These are phyloP conservation scores for Cinclus mexicanus DNA, from an alignment of 2,113 vertebrate genomes.

Conservation along the genomic window DNA sequence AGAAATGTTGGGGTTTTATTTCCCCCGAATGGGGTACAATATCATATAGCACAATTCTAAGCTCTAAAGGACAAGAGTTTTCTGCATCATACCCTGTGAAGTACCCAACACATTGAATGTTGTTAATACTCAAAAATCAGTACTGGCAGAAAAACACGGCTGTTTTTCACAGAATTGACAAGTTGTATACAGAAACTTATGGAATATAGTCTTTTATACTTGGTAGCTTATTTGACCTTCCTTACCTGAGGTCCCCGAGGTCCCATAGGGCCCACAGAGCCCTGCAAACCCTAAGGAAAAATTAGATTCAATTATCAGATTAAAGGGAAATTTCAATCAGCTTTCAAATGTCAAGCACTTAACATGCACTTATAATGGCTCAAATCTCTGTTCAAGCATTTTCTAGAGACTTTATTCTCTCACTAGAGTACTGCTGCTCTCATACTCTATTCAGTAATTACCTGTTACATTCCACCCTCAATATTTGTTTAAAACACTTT, in stretches of 20 bases:
- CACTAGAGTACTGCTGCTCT: not conserved
- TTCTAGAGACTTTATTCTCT: not conserved
- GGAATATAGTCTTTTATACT: not conserved
- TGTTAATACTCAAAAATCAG: not conserved
- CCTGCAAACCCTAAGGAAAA: constrained; percentile 52
- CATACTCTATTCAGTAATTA: not conserved
- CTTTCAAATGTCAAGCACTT: not conserved
- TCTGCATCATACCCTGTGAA: not conserved
- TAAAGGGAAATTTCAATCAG: not conserved
- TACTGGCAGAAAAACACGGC: not conserved
- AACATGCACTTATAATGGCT: not conserved
- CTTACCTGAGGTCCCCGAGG: constrained; percentile 81
- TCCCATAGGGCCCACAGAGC: constrained; percentile 74
- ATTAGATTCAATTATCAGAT: not conserved
- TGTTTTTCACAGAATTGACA: not conserved
- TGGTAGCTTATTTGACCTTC: not conserved
- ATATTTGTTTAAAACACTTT: not conserved
- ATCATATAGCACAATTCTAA: not conserved
- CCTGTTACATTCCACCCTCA: not conserved
- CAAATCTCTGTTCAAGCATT: not conserved
- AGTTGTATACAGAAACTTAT: not conserved
- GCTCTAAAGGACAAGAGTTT: not conserved
- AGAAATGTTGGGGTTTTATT: not conserved
- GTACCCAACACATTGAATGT: not conserved
- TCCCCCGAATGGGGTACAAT: not conserved